Base-by-base conservation (phyloP, 1,140 invertebrate genomes). In the Neotoxoptera formosana region DNA sequence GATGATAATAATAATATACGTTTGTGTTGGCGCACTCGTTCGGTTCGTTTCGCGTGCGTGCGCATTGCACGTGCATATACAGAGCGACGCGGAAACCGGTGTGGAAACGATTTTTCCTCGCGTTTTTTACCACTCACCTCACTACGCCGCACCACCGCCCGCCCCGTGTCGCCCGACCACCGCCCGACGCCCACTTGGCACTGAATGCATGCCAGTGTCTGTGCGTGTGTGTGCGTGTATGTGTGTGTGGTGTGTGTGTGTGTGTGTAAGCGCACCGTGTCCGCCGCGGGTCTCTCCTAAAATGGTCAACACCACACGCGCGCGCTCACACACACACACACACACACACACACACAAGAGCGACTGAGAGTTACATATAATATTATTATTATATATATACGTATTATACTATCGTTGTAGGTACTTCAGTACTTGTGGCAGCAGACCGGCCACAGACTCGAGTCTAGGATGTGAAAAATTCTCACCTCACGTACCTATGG, bases 261-360 rank as follows among this genome's bases (percentile, higher is more conserved):
- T 60, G 56, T 30, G 81, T 45, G 81, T 30, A 23, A 11, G 30
- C 6, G 7, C 41, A 4, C 17, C 17, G 60, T 41, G 25, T 34
- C 47, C n/a, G 91, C 81, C 81, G 81, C 81, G 47, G 76, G 91
- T 83, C 91, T 93, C 91, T 93, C 91, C 91, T 93, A 93, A 93
- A 93, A 93, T 93, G 91, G 91, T 93, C 91, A 93, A 93, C 91
- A 53, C 67, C 30, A 25, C 8, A 6, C 91, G 90, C 76, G 76
- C 23, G 30, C 30, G n/a, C 47, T 21, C 84, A 86, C 84, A 45
- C 21, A 84, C 83, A 8, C 36, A 47, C 23, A 14, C 84, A 14
- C 14, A 51, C 48, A 51, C 48, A 17, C 48, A 51, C 14, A 51
- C 48, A 51, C 45, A 51, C 14, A 51, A 1, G 11, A 6, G 11